These are phyloP conservation scores for cat (Felis catus) DNA, from an alignment of 2,113 vertebrate genomes.

Conservation along the genomic window F.catus_Fca126_mat1.0 CM031412.1:116429001-116429500, in stretches of 20 bases:
- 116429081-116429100: conserved; percentile 1
- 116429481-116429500: conserved; percentile 49
- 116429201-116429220: conserved; percentile 25
- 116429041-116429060: conserved; percentile 32
- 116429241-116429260: conserved; percentile 99
- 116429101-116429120: conserved; percentile 29
- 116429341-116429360: conserved; percentile 46
- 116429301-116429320: conserved; percentile 99
- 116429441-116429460: neutral
- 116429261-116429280: conserved; percentile 99
- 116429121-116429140: neutral
- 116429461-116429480: neutral
- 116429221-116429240: conserved; percentile 90
- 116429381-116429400: neutral
- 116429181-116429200: conserved; percentile 37
- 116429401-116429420: conserved; percentile 21
- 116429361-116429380: conserved; percentile 40
- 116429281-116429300: conserved; percentile 98
- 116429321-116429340: conserved; percentile 93
- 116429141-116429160: conserved; percentile 9
- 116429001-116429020: conserved; percentile 10
- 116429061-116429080: conserved; percentile 48
- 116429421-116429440: neutral
- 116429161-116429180: conserved; percentile 38
- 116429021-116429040: conserved; percentile 15